Base-by-base conservation (phyloP, 1,140 invertebrate genomes). In the Macrobrachium rosenbergii region DNA sequence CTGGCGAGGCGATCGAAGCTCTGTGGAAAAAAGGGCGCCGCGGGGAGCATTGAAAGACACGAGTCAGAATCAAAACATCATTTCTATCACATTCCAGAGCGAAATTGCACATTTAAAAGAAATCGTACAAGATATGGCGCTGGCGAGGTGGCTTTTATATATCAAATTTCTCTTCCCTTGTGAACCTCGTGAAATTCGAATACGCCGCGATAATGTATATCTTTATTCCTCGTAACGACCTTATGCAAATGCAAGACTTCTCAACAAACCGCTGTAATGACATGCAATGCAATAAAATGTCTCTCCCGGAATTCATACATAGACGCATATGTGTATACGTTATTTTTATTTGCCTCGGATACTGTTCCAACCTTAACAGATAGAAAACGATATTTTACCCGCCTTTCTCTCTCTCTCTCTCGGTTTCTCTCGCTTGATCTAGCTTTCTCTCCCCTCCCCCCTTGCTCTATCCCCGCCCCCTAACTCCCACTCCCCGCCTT, bases 81-180 rank as follows among this genome's bases (percentile, higher is more conserved):
- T 82, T 87, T 81, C 78, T 87, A 82, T 87, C 84, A 81, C 84
- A 87, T 87, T 87, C 78, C 78, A 43, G 62, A 59, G 72, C 59
- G 84, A 87, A 81, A 87, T 87, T 81, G 84, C 78, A 81, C 78
- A 76, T 87, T 87, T 87, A 87, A 81, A 81, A 86, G 83, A 86
- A 72, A 86, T 86, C 69, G 83, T 77, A 63, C 43, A 80, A 86
- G 83, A 62, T 86, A 72, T 58, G 83, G 43, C 60, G 73, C 76
- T 72, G 37, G 11, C 23, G 69, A 72, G 69, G 69, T 59, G 23
- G 69, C 28, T 19, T 21, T 64, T 63, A 37, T 87, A 82, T 87
- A 87, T 87, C 84, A 87, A 87, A 87, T 87, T 86, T 87, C 76
- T 67, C 60, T 37, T 59, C 45, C 60, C 67, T 21, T 12, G 23